These are phyloP conservation scores for Trissolcus japonicus DNA, from an alignment of 2,888 invertebrate species.

Conservation along the genomic window DNA sequence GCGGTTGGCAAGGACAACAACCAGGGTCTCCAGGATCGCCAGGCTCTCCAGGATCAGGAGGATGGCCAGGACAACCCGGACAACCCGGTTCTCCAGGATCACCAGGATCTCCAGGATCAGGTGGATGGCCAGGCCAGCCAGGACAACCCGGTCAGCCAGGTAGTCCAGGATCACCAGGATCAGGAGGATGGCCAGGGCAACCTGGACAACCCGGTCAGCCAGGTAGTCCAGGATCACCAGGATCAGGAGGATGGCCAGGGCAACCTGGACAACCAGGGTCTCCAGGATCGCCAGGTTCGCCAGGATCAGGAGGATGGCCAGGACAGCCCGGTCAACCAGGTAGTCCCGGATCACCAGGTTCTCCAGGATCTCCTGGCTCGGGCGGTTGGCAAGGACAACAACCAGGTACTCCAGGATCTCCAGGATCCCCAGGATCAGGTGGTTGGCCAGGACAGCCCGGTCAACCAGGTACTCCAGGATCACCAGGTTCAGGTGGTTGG, in stretches of 20 bases:
- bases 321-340: constrained; percentile 61
- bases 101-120: constrained; percentile 29
- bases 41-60: constrained; percentile 37
- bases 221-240: constrained; percentile 53
- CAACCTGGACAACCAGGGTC: constrained; percentile 65
- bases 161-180: constrained; percentile 64
- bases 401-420: constrained; percentile 59
- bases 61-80: constrained; percentile 51
- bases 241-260: constrained; percentile 65
- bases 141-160: constrained; percentile 62
- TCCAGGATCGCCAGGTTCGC: constrained; percentile 66
- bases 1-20: constrained; percentile 21
- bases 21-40: constrained; percentile 27
- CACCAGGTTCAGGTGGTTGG: constrained; percentile 22
- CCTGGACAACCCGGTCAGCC: constrained; percentile 58
- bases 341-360: constrained; percentile 56
- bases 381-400: constrained; percentile 68
- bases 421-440: constrained; percentile 62
- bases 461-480: no score
- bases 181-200: constrained; percentile 60
- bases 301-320: constrained; percentile 59
- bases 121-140: constrained; percentile 66
- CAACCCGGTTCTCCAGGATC: constrained; percentile 55
- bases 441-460: constrained; percentile 57
- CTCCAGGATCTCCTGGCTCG: constrained; percentile 25